Evolutionary conservation across 2,113 vertebrate species (phyloP), one percentile per base, ranked within the genome.

Genomic region (Anguilla japonica): DNA sequence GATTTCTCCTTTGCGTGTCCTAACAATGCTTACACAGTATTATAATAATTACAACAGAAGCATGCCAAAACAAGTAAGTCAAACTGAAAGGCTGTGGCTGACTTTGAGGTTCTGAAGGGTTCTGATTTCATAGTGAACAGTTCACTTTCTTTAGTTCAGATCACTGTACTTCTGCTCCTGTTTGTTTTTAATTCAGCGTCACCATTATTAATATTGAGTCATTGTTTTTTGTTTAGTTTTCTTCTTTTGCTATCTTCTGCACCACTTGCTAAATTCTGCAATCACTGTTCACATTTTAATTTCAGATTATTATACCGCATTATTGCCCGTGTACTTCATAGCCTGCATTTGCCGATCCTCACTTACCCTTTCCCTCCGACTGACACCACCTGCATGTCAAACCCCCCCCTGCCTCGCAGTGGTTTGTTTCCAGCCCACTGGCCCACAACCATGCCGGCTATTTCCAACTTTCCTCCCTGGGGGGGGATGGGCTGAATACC

Each of bases 401-500:
- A 97, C 22, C 96, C 96, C 57, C 97, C 97, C 92, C 95, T 95
- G 8, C 96, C 96, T 46, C 97, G 96, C 26, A 96, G 88, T 9
- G 97, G 96, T 91, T 96, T 97, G 94, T 97, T 98, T 83, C 97
- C 97, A 29, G 97, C 97, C 97, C 97, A 98, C 91, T 98, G 97
- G 82, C 97, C 97, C 26, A 98, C 97, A 40, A 98, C 97, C 97
- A 98, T 98, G 46, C 97, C 97, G 5, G 97, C 97, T 29, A 98
- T 98, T 92, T 98, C 97, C 93, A 98, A 91, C 91, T 98, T 98
- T 89, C 97, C 97, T 91, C 97, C 97, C 92, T 98, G 97, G 79
- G 97, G 96, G 20, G 97, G 96, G 86, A 98, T 97, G 86, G 97
- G 96, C 94, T 98, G 97, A 86, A 98, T 94, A 85, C 96, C 97